These are phyloP conservation scores for Eurypyga helias DNA, from an alignment of 2,113 vertebrate genomes.

Conservation along the genomic window DNA sequence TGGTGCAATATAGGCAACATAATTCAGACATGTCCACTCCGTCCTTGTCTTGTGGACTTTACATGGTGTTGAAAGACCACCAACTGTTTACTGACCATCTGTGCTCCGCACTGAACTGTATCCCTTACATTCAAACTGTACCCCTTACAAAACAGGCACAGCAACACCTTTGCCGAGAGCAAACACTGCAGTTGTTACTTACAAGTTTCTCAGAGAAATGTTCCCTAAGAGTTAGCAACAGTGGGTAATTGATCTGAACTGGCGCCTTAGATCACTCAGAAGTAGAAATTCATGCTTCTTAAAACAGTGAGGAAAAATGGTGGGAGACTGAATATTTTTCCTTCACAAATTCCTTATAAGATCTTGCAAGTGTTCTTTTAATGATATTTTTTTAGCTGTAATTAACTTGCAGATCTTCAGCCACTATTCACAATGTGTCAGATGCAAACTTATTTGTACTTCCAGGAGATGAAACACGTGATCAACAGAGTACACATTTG, in stretches of 20 bases:
- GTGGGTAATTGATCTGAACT: not conserved
- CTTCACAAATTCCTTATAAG: not conserved
- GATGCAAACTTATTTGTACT: not conserved
- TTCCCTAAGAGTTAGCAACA: not conserved
- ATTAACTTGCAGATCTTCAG: not conserved
- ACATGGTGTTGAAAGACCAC: not conserved
- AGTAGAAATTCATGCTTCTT: not conserved
- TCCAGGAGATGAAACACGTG: not conserved
- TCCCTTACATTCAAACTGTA: not conserved
- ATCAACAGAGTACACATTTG: not conserved
- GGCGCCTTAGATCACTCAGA: not conserved
- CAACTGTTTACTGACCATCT: not conserved
- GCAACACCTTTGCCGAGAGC: not conserved
- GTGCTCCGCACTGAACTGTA: not conserved
- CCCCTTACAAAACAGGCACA: not conserved
- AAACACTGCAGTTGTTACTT: not conserved
- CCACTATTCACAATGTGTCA: not conserved
- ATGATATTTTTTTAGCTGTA: not conserved
- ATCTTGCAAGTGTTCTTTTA: not conserved
- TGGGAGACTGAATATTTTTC: rapidly evolving
- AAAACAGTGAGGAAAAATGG: not conserved
- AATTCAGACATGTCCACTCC: not conserved
- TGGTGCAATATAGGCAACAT: not conserved
- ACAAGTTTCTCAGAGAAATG: not conserved
- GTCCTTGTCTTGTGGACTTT: not conserved